Base-by-base conservation (phyloP, 2,797 vertebrate genomes). In the Choloepus didactylus region DNA sequence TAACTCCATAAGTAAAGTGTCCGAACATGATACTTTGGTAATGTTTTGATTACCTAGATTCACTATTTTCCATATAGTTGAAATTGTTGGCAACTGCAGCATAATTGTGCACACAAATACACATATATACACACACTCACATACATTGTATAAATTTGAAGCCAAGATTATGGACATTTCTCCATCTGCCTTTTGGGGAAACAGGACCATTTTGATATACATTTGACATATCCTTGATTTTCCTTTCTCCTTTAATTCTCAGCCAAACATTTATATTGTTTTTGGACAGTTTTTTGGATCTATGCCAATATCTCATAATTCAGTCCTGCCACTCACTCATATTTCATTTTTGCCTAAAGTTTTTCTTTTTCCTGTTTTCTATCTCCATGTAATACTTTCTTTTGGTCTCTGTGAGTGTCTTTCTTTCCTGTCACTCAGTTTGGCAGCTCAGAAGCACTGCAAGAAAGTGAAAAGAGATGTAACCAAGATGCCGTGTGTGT, bases 251-350 rank as follows among this genome's bases (percentile, higher is more conserved):
- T 96, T 92, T 60, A 95, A 67, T 70, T 95, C 95, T 92, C 88
- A 97, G 85, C 49, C 56, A 95, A 93, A 93, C 66, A 90, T 93
- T 70, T 90, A 77, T 87, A 95, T 95, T 88, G 81, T 96, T 95
- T 95, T 77, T 91, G 94, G 96, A 97, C 97, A 97, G 93, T 96
- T 98, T 96, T 82, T 94, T 96, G 97, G 96, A 95, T 96, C 49
- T 72, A 90, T 97, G 97, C 97, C 97, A 98, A 86, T 73, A 70
- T 31, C 62, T 96, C 85, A 96, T 96, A 98, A 96, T 97, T 95
- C 96, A 97, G 92, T 88, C 86, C 95, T 98, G 95, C 96, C 97
- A 97, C 93, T 97, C 97, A 96, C 93, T 98, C 97, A 89, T 93
- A 95, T 97, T 97, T 96, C 97, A 91, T 56, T 82, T 96, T 96